These are phyloP conservation scores for Brachymystax lenok DNA, from an alignment of 2,797 vertebrate genomes.

Conservation along the genomic window DNA sequence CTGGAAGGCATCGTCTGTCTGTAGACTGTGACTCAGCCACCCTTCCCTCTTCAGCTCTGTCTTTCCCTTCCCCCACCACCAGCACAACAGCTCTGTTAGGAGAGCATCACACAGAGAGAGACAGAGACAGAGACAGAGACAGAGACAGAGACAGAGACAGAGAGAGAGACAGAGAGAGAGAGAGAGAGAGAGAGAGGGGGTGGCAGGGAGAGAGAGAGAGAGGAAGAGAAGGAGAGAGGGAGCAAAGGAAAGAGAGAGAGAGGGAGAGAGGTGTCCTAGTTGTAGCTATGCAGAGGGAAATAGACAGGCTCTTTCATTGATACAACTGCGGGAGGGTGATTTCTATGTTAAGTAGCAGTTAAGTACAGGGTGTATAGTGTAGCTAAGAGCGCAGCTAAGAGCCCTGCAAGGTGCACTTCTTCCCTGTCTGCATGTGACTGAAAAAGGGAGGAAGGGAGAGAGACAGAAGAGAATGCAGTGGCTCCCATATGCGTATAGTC, in stretches of 20 bases:
- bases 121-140: too few species aligned
- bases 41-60: conserved; percentile 2
- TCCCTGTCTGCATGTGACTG: background rate
- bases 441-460: conserved; percentile 8
- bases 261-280: conserved; percentile 2
- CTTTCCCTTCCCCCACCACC: conserved; percentile 17
- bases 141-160: too few species aligned
- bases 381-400: background rate
- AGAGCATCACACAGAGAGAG: background rate
- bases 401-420: conserved; percentile 1
- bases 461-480: conserved; percentile 32
- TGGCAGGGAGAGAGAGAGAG: too few species aligned
- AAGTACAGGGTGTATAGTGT: conserved; percentile 19
- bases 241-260: too few species aligned
- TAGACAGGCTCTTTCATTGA: conserved; percentile 20
- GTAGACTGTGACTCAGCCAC: conserved; percentile 34
- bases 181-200: too few species aligned
- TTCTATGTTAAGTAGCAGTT: conserved; percentile 33
- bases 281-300: conserved; percentile 18
- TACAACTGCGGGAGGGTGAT: background rate
- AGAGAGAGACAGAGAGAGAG: too few species aligned
- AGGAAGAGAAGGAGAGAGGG: too few species aligned
- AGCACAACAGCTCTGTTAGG: background rate
- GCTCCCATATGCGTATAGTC: conserved; percentile 35
- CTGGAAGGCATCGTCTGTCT: conserved; percentile 13